phyloP scores from a whole-genome alignment of 2,888 invertebrate genomes.

The Dione juno region DNA sequence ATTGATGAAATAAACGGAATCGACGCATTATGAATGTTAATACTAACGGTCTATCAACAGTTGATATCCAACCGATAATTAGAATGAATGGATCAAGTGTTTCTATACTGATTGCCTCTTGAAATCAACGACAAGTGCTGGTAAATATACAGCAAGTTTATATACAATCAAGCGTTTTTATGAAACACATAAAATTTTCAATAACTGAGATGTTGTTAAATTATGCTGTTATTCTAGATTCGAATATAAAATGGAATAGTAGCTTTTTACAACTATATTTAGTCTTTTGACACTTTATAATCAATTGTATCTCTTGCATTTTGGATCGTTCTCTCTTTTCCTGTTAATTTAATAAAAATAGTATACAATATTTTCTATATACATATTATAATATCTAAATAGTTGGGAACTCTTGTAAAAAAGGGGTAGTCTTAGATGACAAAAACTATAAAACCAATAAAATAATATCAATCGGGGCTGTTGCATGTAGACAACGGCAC shows the following conservation, averaged over 20 bases:
- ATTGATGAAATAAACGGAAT: constrained; percentile 76
- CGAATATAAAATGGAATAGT: not conserved
- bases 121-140: constrained; percentile 57
- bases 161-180: not conserved
- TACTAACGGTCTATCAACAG: constrained; percentile 65
- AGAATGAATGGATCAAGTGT: constrained; percentile 72
- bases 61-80: constrained; percentile 63
- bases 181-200: not conserved
- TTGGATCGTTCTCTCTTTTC: too few relatives aligned
- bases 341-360: too few relatives aligned
- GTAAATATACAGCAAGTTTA: not conserved
- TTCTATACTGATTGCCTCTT: constrained; percentile 62
- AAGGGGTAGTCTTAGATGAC: too few relatives aligned
- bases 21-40: constrained; percentile 73
- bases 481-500: too few relatives aligned
- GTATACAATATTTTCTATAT: too few relatives aligned
- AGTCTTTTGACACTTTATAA: too few relatives aligned
- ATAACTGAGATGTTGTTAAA: not conserved
- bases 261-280: too few relatives aligned
- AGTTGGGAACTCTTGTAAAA: too few relatives aligned
- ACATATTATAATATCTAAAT: too few relatives aligned
- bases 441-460: too few relatives aligned
- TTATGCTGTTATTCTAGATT: not conserved
- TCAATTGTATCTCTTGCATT: too few relatives aligned
- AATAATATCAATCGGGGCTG: too few relatives aligned